phyloP scores from a whole-genome alignment of 2,797 vertebrate genomes.

The Paramormyrops hopkinsi region DNA sequence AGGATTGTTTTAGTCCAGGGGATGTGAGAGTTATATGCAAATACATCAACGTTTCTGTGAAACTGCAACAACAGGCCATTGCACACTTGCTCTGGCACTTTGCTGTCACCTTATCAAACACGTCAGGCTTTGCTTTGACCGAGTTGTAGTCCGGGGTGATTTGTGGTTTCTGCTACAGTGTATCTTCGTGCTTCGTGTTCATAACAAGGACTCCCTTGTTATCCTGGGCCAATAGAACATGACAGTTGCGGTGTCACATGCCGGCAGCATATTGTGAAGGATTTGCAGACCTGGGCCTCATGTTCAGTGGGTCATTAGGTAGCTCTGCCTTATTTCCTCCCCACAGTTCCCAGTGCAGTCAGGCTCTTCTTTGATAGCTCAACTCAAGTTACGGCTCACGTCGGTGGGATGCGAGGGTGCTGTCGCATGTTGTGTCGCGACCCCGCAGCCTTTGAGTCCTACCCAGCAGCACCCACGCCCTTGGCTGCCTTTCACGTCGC shows the following conservation, averaged over 20 bases:
- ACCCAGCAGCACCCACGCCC: neutral
- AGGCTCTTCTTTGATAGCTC: neutral
- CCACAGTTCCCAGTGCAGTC: neutral
- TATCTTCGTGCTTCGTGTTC: neutral
- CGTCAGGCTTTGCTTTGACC: neutral
- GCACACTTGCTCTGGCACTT: neutral
- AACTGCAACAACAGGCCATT: neutral
- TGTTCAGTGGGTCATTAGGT: neutral
- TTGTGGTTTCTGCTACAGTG: neutral
- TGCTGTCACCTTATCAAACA: neutral
- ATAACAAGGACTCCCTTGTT: neutral
- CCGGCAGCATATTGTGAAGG: neutral
- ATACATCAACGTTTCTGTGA: neutral
- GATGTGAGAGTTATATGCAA: neutral
- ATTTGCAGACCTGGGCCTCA: neutral
- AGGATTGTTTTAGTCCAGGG: neutral
- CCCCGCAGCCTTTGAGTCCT: neutral
- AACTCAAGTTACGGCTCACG: neutral
- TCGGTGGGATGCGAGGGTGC: neutral
- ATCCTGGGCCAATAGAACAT: neutral
- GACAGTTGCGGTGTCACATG: neutral
- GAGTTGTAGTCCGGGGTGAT: neutral
- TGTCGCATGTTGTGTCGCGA: neutral
- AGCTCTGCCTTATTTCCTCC: neutral
- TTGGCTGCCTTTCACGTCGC: neutral